Evolutionary conservation across 2,888 invertebrate species (phyloP), one percentile per base, ranked within the genome.

Genomic region (Limenitis camilla): DNA sequence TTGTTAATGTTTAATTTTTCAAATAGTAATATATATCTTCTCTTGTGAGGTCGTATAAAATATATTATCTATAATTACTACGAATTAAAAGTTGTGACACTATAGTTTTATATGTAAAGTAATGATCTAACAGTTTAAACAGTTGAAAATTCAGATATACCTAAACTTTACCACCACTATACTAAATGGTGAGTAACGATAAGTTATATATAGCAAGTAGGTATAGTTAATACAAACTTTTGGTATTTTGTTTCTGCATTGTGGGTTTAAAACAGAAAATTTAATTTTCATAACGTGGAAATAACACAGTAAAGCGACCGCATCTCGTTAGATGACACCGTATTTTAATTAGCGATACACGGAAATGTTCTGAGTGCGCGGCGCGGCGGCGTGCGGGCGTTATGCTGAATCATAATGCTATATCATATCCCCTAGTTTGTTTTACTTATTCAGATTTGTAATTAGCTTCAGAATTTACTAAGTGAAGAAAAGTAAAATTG

Each of bases 271-370:
- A 45, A 19, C 33, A 19, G 19, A 32, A 30, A 76, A 76, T 72
- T 65, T 67, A 69, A 81, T 76, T 76, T 74, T 71, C 74, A 78
- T 76, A 74, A 74, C 71, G 70, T 71, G 70, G 64, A 69, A 71
- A 78, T 75, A 76, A 78, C 72, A 61, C 61, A 64, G 60, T 62
- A 62, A 59, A 68, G 65, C 68, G 74, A 69, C 74, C 76, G 66
- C 72, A 63, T 68, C 61, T 63, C 65, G 70, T 74, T 72, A 73
- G 71, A 71, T 68, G 72, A 70, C 84, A 83, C 80, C 83, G 80
- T 78, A 82, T 86, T 85, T 84, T 81, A 85, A 87, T 87, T 87
- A 87, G 83, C 75, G 68, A 81, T 85, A 87, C 86, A 87, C 71
- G 85, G 78, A 79, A 85, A 86, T 82, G 84, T 84, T 86, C 80